These are phyloP conservation scores for Trachymyrmex septentrionalis DNA, from an alignment of 1,140 invertebrate species.

Conservation along the genomic window DNA sequence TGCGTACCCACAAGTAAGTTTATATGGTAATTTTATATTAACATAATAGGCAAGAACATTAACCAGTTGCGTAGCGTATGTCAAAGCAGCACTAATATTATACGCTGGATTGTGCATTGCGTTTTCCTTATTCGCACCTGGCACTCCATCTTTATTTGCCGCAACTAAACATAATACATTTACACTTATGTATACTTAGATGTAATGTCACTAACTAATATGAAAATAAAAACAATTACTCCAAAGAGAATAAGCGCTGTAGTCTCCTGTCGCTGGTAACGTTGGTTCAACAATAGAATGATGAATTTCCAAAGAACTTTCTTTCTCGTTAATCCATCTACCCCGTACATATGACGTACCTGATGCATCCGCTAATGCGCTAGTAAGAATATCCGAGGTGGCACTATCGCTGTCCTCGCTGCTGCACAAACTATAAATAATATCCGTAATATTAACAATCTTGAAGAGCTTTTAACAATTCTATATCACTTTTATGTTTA, in stretches of 20 bases:
- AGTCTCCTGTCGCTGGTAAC: conserved; percentile 92
- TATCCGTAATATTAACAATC: conserved; percentile 31
- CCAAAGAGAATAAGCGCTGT: conserved; percentile 92
- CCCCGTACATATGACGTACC: conserved; percentile 91
- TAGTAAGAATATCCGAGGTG: conserved; percentile 89
- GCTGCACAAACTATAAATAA: conserved; percentile 80
- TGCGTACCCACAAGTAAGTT: conserved; percentile 91
- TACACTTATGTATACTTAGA: conserved; percentile 16
- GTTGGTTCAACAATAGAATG: conserved; percentile 92
- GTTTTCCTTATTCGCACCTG: conserved; percentile 86
- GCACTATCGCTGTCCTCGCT: conserved; percentile 87
- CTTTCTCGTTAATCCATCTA: conserved; percentile 91
- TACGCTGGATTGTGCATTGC: conserved; percentile 90
- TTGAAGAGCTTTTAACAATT: not conserved
- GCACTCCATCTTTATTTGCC: conserved; percentile 89
- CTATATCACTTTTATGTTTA: not conserved
- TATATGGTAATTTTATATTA: conserved; percentile 91
- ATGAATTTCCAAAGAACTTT: conserved; percentile 89
- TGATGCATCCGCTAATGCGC: conserved; percentile 92
- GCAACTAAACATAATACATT: conserved; percentile 85
- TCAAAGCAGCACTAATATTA: conserved; percentile 92
- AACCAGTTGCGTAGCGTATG: conserved; percentile 94
- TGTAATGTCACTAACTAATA: not conserved
- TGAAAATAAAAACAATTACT: conserved; percentile 84
- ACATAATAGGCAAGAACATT: conserved; percentile 92